Conservation (phyloP, 2,113 vertebrate genomes). For the Oenanthe oenanthe region DNA sequence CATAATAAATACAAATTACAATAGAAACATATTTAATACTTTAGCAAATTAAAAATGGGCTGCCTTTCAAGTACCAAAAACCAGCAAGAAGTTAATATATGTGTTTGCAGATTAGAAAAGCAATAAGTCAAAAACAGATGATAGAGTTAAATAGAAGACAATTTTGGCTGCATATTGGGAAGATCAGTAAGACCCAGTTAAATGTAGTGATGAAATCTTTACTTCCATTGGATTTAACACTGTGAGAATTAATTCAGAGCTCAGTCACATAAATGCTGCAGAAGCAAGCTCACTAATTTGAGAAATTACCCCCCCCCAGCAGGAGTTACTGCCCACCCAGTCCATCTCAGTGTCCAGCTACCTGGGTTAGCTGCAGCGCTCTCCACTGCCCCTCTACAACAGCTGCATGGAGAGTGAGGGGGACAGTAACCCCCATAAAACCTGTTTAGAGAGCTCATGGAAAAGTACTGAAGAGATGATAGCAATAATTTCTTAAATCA, state of each 20-base stretch:
- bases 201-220: neutral
- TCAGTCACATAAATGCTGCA: neutral
- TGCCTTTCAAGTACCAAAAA: constrained; percentile 19
- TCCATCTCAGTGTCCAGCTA: neutral
- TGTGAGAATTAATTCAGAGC: neutral
- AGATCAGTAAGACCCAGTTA: neutral
- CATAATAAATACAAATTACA: constrained; percentile 45
- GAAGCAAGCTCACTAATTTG: neutral
- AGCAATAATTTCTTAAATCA: constrained; percentile 20
- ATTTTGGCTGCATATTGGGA: neutral
- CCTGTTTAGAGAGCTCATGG: neutral
- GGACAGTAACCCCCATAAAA: neutral
- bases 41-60: constrained; percentile 21
- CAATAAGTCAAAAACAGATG: neutral
- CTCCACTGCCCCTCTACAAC: neutral
- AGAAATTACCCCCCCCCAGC: neutral
- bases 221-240: neutral
- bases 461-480: neutral
- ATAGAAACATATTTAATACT: constrained; percentile 16
- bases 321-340: neutral
- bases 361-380: neutral
- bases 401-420: neutral
- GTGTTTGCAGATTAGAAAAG: neutral
- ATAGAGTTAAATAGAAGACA: neutral
- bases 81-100: neutral